phyloP scores from a whole-genome alignment of 1,140 invertebrate genomes.

The Gryon sp. region DNA sequence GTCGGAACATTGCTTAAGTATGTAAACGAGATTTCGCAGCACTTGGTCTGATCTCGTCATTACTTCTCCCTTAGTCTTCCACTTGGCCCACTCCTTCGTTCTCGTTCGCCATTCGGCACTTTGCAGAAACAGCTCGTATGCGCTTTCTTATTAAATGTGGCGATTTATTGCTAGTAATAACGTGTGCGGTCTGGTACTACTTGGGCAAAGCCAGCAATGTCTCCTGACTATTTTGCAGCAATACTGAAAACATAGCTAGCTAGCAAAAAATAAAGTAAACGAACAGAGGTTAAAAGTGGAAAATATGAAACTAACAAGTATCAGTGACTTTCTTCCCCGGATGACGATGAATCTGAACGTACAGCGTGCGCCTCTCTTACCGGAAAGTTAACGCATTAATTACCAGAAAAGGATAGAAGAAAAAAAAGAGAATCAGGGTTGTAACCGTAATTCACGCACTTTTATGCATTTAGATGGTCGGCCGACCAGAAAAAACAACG shows the following conservation, averaged over 20 bases:
- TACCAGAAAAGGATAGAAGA: no score
- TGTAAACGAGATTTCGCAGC: slow-evolving; percentile 37
- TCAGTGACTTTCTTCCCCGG: slow-evolving; percentile 30
- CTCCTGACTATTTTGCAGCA: slow-evolving; percentile 54
- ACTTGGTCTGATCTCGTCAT: slow-evolving; percentile 14
- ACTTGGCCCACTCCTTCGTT: slow-evolving; percentile 38
- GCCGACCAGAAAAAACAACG: not conserved
- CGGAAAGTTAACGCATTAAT: slow-evolving; percentile 51
- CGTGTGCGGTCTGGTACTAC: slow-evolving; percentile 73
- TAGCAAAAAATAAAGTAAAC: no score
- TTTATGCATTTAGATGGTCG: slow-evolving; percentile 16
- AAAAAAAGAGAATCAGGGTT: no score
- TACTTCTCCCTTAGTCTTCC: slow-evolving; percentile 36
- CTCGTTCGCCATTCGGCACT: slow-evolving; percentile 14
- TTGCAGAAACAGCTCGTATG: slow-evolving; percentile 58
- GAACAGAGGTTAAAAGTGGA: slow-evolving; percentile 32
- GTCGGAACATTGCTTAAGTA: slow-evolving; percentile 13
- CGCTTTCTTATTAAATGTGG: slow-evolving; percentile 78
- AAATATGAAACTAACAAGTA: slow-evolving; percentile 37
- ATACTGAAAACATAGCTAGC: slow-evolving; percentile 31
- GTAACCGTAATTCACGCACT: slow-evolving; percentile 15
- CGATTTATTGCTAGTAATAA: slow-evolving; percentile 79
- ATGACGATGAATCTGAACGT: slow-evolving; percentile 46
- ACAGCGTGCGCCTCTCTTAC: not conserved
- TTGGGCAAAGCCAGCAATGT: slow-evolving; percentile 62